Evolutionary conservation across 2,113 vertebrate genomes (phyloP), one percentile per base, ranked within the genome.

Genomic region (Sorex fumeus): DNA sequence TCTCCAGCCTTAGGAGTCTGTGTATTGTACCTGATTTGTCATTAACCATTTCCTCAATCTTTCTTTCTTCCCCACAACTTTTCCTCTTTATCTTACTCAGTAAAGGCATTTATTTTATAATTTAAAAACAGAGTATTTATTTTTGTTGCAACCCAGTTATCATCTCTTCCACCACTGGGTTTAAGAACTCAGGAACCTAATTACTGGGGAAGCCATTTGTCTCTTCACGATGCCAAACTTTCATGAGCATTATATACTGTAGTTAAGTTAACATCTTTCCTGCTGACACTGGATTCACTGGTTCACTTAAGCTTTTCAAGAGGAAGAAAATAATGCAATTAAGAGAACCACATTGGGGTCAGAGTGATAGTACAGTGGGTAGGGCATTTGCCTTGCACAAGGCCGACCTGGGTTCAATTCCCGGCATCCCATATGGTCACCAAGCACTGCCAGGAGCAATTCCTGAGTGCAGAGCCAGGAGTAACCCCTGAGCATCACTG

Each of bases 281-380:
- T 50, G 36, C 32, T 88, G 15, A n/a, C 28, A 62, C 9, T 76
- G 62, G 34, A 64, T 83, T 12, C 23, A 87, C 34, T 64, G 40
- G 34, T 30, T 87, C 53, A 87, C 15, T 34, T 91, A 43, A 78
- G n/a, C 72, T 27, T 95, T 90, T 84, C 53, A 69, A 77, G 70
- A 78, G 28, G 66, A 92, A 88, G 66, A 85, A 83, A 94, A 71
- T 87, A 57, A 16, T 28, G 62, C 32, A 87, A 53, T 90, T 87
- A 71, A 11, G 28, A 94, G 28, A 91, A 81, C 71, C 11, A 32
- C 3, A 64, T n/a, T n/a, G n/a, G n/a, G n/a, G n/a, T n/a, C n/a
- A n/a, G n/a, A n/a, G n/a, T n/a, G n/a, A n/a, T n/a, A n/a, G n/a
- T n/a, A n/a, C n/a, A n/a, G n/a, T n/a, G n/a, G n/a, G n/a, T n/a